Percentiles rank a stretch among this genome's conserved stretches.
phyloP scores from a whole-genome alignment of 1,140 invertebrate species.

The Cryptotermes secundus region DNA sequence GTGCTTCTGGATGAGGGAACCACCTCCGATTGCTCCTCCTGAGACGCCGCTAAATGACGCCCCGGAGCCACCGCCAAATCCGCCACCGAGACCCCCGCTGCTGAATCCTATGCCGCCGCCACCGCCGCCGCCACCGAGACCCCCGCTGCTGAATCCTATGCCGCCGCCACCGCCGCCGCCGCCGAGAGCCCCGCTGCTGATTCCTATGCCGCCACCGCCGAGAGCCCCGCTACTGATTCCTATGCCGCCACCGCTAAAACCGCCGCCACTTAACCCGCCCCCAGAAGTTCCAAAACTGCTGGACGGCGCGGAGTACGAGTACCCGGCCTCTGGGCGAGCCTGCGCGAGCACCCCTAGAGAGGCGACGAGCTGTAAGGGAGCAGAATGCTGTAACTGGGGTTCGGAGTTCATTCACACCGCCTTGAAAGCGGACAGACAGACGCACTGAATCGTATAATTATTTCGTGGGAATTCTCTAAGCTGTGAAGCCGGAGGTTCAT shows the following conservation, averaged over 20 bases:
- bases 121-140: conserved; percentile 40
- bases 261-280: neutral
- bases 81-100: conserved; percentile 39
- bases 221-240: neutral
- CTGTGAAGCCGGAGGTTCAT: too few species aligned
- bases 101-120: conserved; percentile 38
- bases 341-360: conserved; percentile 51
- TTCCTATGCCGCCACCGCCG: conserved; percentile 47
- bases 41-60: conserved; percentile 43
- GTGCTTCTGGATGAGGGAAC: conserved; percentile 53
- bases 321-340: conserved; percentile 55
- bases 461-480: too few species aligned
- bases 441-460: too few species aligned
- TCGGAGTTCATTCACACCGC: too few species aligned
- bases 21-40: conserved; percentile 40
- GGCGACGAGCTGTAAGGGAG: conserved; percentile 52
- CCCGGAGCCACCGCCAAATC: conserved; percentile 42
- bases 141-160: conserved; percentile 42
- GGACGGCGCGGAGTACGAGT: conserved; percentile 48
- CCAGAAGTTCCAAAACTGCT: neutral
- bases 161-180: conserved; percentile 41
- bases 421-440: too few species aligned
- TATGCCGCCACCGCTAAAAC: neutral
- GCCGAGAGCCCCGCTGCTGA: conserved; percentile 44
- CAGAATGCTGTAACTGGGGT: neutral